Base-by-base conservation (phyloP, 2,797 vertebrate genomes). In the Pipistrellus nathusii region DNA sequence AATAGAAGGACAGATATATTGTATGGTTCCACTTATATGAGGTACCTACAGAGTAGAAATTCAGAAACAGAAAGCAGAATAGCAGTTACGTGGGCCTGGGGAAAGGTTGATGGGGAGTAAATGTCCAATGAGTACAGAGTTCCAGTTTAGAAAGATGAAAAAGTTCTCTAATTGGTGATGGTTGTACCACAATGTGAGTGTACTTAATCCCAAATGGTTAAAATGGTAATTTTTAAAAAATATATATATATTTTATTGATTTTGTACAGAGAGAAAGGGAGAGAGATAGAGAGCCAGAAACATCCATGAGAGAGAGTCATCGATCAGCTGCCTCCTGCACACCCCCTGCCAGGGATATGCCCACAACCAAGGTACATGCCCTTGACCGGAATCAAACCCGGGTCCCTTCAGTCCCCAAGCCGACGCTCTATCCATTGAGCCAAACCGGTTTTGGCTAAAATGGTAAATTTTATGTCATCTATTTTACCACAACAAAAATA, bases 401-500 rank as follows among this genome's bases (percentile, higher is more conserved):
- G n/a, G n/a, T n/a, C n/a, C n/a, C n/a, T n/a, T n/a, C n/a, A n/a
- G n/a, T n/a, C n/a, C n/a, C n/a, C n/a, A n/a, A n/a, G n/a, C n/a
- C n/a, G n/a, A n/a, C n/a, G n/a, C n/a, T n/a, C n/a, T n/a, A n/a
- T n/a, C n/a, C n/a, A n/a, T n/a, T n/a, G n/a, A n/a, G n/a, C n/a
- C n/a, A n/a, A n/a, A n/a, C n/a, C n/a, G n/a, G n/a, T n/a, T n/a
- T n/a, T n/a, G n/a, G n/a, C n/a, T n/a, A n/a, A n/a, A n/a, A n/a
- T n/a, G n/a, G n/a, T 44, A 35, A 75, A 25, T 81, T 80, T 77
- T 68, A 73, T 32, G 17, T 27, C 77, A 68, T 35, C 3, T 51
- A 77, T 46, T 81, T 87, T 87, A 44, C 11, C 32, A 15, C 32
- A 92, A 88, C 71, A 88, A 92, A 93, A 90, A 85, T 75, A 86